Evolutionary conservation across 35 echinoderm and acorn worm genomes (phyloP).

Genomic region (Apostichopus japonicus): DNA sequence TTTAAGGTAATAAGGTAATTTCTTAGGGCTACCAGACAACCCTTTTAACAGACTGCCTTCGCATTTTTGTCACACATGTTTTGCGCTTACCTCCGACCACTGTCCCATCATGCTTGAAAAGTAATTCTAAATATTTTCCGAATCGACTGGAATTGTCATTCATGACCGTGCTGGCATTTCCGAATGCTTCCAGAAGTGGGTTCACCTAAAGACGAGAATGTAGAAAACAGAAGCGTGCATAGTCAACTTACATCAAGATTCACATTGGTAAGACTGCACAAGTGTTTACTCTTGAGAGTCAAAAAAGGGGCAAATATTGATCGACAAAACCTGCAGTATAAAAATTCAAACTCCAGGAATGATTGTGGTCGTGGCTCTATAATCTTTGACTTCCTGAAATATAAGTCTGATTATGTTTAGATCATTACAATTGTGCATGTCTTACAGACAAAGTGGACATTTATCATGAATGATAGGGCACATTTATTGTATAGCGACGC

Average conservation of each 20-base stretch:
- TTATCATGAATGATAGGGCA: too few species aligned
- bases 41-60: too few species aligned
- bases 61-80: too few species aligned
- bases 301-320: too few species aligned
- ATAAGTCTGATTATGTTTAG: too few species aligned
- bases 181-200: slow-evolving; percentile 94
- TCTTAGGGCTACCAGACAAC: too few species aligned
- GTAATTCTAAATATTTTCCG: slow-evolving; percentile 89
- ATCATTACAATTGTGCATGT: not conserved
- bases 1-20: too few species aligned
- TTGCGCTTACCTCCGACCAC: slow-evolving; percentile 84
- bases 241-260: slow-evolving; percentile 17
- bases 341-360: too few species aligned
- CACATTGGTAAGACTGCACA: not conserved
- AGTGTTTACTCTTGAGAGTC: not conserved
- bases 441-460: not conserved
- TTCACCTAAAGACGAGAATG: slow-evolving; percentile 70
- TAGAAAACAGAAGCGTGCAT: not conserved
- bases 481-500: too few species aligned
- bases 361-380: too few species aligned
- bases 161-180: slow-evolving; percentile 90
- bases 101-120: slow-evolving; percentile 83
- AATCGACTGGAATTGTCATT: slow-evolving; percentile 98
- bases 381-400: too few species aligned
- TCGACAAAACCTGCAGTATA: too few species aligned